Conservation (phyloP, 2,113 vertebrate species). For the Epinephelus lanceolatus region DNA sequence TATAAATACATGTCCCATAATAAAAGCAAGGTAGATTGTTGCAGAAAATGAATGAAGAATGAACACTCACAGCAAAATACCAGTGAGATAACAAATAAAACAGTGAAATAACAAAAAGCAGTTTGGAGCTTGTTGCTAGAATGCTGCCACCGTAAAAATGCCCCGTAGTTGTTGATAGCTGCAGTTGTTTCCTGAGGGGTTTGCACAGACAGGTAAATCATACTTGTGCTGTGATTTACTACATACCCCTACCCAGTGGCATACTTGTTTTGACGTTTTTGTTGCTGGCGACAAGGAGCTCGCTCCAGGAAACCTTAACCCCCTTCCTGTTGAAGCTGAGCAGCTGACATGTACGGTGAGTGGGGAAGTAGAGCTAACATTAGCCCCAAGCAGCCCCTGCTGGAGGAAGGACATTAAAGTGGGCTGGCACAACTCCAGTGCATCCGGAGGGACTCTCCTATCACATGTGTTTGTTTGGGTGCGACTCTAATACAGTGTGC, state of each 20-base stretch:
- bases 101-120: background rate
- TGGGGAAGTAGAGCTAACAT: constrained; percentile 77
- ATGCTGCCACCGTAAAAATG: background rate
- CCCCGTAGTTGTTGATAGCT: background rate
- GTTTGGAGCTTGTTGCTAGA: constrained; percentile 8
- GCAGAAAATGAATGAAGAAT: background rate
- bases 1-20: background rate
- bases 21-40: background rate
- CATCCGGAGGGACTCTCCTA: constrained; percentile 63
- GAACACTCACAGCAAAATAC: no score
- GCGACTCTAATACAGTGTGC: constrained; percentile 60
- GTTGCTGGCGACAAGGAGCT: constrained; percentile 79
- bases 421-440: constrained; percentile 66
- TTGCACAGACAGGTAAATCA: constrained; percentile 51
- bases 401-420: constrained; percentile 64
- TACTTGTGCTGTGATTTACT: constrained; percentile 47
- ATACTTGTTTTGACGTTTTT: constrained; percentile 60
- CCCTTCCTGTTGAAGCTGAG: constrained; percentile 69
- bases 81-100: no score
- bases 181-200: constrained; percentile 6
- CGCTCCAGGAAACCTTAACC: constrained; percentile 78
- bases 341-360: constrained; percentile 71
- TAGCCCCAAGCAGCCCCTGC: constrained; percentile 68
- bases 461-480: constrained; percentile 84
- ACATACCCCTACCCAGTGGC: constrained; percentile 29